Evolutionary conservation across 2,888 invertebrate genomes (phyloP).

Genomic region (Argyra leucocephala): DNA sequence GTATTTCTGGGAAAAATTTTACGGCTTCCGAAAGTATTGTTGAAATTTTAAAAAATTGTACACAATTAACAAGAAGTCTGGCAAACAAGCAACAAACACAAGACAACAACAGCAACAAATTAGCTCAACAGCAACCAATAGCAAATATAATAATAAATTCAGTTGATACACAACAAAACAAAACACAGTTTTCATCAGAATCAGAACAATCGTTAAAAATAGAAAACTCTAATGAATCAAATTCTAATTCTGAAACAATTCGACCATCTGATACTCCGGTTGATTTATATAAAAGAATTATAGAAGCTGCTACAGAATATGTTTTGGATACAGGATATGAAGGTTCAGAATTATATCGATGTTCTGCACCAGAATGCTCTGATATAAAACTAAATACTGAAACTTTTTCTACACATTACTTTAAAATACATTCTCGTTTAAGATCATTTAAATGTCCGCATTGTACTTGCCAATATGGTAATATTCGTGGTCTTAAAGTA

Average conservation of each 20-base stretch:
- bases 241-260: no score
- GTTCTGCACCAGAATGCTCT: slow-evolving; percentile 29
- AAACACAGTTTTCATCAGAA: no score
- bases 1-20: background rate
- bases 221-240: no score
- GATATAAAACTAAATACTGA: slow-evolving; percentile 24
- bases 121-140: no score
- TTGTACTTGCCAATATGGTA: slow-evolving; percentile 23
- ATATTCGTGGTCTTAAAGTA: slow-evolving; percentile 41
- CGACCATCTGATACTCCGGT: no score
- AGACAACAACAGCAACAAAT: no score
- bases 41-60: background rate
- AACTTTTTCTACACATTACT: slow-evolving; percentile 30
- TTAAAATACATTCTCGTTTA: slow-evolving; percentile 26
- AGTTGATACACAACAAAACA: no score
- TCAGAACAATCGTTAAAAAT: no score
- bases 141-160: no score
- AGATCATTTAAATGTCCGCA: slow-evolving; percentile 28
- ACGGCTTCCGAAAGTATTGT: background rate
- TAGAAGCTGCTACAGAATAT: slow-evolving; percentile 24
- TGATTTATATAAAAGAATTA: slow-evolving; percentile 12
- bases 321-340: slow-evolving; percentile 25
- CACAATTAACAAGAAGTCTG: background rate
- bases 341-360: slow-evolving; percentile 27
- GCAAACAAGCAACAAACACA: background rate